A percentile compares a stretch with the other conserved stretches of the same genome.
phyloP scores from a whole-genome alignment of 2,113 vertebrate species.

The Psophia crepitans region DNA sequence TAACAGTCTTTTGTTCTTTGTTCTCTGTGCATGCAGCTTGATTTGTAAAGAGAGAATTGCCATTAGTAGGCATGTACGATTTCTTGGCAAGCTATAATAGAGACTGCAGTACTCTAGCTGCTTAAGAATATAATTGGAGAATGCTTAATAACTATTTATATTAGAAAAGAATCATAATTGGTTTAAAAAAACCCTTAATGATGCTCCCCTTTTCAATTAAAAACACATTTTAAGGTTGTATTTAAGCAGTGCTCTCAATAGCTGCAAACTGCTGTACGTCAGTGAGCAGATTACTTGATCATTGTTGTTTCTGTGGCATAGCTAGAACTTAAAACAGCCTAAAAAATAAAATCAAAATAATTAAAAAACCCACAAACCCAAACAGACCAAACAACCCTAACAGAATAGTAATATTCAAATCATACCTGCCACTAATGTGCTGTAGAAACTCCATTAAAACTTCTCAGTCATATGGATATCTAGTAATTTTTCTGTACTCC shows the following conservation, averaged over 20 bases:
- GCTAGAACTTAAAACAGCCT: background rate
- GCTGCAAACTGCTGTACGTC: background rate
- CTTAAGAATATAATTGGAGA: background rate
- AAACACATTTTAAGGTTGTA: background rate
- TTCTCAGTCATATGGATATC: background rate
- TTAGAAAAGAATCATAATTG: background rate
- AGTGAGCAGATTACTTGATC: background rate
- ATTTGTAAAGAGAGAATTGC: background rate
- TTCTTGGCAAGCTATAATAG: background rate
- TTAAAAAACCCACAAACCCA: fast-evolving
- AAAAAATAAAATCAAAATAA: background rate
- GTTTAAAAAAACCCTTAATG: background rate
- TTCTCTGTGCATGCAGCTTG: background rate
- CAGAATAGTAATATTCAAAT: background rate
- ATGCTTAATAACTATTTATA: background rate
- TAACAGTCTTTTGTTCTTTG: background rate
- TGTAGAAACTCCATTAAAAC: background rate
- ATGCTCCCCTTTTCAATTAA: background rate
- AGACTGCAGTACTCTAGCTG: background rate
- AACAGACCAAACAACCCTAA: background rate
- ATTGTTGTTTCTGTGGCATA: background rate
- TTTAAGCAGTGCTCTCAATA: background rate
- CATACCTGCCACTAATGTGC: background rate
- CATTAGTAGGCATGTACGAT: background rate
- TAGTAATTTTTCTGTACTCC: background rate